Evolutionary conservation across 2,797 vertebrate genomes (phyloP).

Genomic region (Pipistrellus pygmaeus): DNA sequence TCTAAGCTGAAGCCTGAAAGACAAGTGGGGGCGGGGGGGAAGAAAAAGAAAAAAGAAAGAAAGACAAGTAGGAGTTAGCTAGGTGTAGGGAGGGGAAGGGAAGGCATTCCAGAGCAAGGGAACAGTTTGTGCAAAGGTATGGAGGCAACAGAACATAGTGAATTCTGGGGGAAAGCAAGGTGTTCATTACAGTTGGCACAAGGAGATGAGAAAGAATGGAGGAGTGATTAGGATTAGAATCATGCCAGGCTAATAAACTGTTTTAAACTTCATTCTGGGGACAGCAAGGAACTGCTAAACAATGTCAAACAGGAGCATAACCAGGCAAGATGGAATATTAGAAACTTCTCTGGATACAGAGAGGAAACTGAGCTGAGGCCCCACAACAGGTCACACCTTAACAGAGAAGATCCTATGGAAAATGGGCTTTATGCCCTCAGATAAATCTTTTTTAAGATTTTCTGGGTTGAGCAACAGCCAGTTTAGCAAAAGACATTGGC

Average conservation of each 20-base stretch:
- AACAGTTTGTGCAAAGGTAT: slow-evolving; percentile 22
- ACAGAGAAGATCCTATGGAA: neutral
- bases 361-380: neutral
- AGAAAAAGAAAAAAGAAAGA: no score
- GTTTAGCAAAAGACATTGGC: slow-evolving; percentile 56
- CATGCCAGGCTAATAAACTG: neutral
- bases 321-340: neutral
- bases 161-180: neutral
- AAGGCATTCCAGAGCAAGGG: neutral
- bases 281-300: neutral
- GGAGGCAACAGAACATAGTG: neutral
- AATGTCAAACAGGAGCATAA: slow-evolving; percentile 44
- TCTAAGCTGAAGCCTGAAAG: neutral
- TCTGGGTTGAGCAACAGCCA: slow-evolving; percentile 30
- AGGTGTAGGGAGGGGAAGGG: neutral
- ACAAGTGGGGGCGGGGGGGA: neutral
- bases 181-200: neutral
- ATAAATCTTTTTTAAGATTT: slow-evolving; percentile 45
- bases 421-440: neutral
- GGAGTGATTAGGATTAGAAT: neutral
- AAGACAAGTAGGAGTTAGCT: neutral
- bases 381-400: neutral
- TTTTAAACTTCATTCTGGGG: slow-evolving; percentile 23
- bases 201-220: neutral
- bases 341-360: neutral